Base-by-base conservation (phyloP, 2,113 vertebrate species). In the Mesembrinibis cayennensis region DNA sequence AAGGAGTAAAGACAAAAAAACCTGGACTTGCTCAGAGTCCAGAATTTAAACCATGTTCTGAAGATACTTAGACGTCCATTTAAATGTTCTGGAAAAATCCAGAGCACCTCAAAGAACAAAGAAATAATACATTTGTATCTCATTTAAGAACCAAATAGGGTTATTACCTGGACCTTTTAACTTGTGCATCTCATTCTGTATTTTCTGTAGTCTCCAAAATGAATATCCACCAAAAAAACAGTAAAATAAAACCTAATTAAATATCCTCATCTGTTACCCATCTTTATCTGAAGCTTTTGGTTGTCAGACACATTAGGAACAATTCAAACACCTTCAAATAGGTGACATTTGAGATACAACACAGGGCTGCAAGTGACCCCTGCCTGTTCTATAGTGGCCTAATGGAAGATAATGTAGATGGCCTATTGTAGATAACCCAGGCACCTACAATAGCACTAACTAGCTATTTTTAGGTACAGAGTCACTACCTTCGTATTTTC, bases 1-100 rank as follows among this genome's bases (percentile, higher is more conserved):
- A 32, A 77, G 30, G 19, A 59, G 8, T 34, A 71, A 72, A 19
- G 26, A 45, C 21, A 77, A 62, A 74, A 73, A 71, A 30, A 13
- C 0, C 6, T 38, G 17, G 40, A 69, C 36, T 4, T 6, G 2
- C 13, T 59, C 32, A 42, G 4, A 29, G 11, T 34, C 7, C 8
- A 52, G 34, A 82, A 82, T 79, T 69, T 40, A 67, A 93, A 66
- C 2, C 2, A 7, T 34, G 3, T 63, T 78, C 80, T 70, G 59
- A 66, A 87, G 23, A 69, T 13, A 61, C 2, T 5, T 27, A 7
- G 11, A 63, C 13, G 8, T 38, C 22, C 13, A 82, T 69, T 67
- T 53, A 77, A 73, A 53, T 14, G 8, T 38, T 53, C 40, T 9
- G 13, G 34, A 50, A 76, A 79, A 86, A 69, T 34, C 16, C 40